phyloP scores from a whole-genome alignment of 2,888 invertebrate genomes.

The Conops quadrifasciatus region DNA sequence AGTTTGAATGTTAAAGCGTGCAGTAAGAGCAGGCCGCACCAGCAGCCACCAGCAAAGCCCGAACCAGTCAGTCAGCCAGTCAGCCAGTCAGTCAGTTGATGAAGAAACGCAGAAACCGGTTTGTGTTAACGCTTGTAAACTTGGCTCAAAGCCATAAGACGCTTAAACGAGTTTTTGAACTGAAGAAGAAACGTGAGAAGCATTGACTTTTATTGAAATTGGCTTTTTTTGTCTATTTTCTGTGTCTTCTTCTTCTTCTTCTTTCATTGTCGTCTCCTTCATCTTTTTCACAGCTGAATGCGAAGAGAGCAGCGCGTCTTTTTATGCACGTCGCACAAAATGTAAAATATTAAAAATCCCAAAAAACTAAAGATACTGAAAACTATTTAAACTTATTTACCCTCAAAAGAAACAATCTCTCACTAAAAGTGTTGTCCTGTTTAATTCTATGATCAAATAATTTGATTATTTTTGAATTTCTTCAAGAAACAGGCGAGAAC shows the following conservation, averaged over 20 bases:
- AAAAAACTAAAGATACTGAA: no score
- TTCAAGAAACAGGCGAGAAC: not conserved
- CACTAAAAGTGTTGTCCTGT: no score
- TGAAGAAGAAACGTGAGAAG: not conserved
- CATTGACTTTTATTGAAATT: not conserved
- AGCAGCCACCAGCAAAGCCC: constrained; percentile 7
- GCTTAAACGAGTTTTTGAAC: constrained; percentile 7
- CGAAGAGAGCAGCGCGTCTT: no score
- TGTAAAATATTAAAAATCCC: no score
- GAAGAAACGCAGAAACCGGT: constrained; percentile 21
- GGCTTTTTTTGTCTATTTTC: not conserved
- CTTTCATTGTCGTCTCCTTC: not conserved
- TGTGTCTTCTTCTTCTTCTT: not conserved
- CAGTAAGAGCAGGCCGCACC: no score
- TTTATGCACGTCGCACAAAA: no score
- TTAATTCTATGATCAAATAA: no score
- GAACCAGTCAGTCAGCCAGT: no score
- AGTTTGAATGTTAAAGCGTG: no score
- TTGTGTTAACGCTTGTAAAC: constrained; percentile 14
- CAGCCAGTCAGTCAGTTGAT: not conserved
- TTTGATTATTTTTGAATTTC: no score
- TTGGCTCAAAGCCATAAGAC: constrained; percentile 26
- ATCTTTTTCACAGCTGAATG: not conserved
- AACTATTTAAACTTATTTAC: no score
- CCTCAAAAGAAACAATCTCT: no score